These are phyloP conservation scores for Stigmatopora argus DNA, from an alignment of 2,113 vertebrate genomes.

Conservation along the genomic window DNA sequence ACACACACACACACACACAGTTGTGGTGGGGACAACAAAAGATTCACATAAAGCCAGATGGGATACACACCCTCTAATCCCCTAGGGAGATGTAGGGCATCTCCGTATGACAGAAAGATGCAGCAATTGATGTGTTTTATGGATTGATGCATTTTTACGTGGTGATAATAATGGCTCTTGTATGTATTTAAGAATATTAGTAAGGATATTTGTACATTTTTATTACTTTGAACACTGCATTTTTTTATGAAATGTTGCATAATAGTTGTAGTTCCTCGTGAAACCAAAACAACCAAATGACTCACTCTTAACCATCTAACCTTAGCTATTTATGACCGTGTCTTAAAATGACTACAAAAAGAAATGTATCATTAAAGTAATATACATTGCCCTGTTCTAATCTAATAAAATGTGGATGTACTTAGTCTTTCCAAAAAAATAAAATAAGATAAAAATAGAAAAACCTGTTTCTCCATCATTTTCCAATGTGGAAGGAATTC, in stretches of 20 bases:
- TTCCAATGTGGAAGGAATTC: constrained; percentile 8
- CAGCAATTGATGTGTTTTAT: constrained; percentile 1
- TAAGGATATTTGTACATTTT: neutral
- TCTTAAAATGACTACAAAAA: neutral
- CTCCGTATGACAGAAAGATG: neutral
- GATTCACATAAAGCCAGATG: constrained; percentile 19
- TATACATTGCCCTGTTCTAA: neutral
- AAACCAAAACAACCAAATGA: neutral
- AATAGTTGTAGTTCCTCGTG: constrained; percentile 1
- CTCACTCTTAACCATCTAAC: neutral
- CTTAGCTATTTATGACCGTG: neutral
- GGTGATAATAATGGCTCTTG: neutral
- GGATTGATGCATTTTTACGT: constrained; percentile 1
- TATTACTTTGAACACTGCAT: neutral
- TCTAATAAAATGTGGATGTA: neutral
- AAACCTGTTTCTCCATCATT: neutral
- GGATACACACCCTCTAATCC: constrained; percentile 21
- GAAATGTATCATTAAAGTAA: neutral
- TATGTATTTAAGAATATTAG: neutral
- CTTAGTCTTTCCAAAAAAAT: too few species aligned
- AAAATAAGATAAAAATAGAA: too few species aligned
- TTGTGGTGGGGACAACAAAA: constrained; percentile 12
- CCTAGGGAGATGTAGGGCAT: constrained; percentile 8
- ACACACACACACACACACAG: constrained; percentile 16
- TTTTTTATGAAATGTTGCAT: neutral